A percentile compares a stretch with the other conserved stretches of the same genome.
Conservation (phyloP, 2,797 vertebrate species). For the Cephalopachus bancanus region DNA sequence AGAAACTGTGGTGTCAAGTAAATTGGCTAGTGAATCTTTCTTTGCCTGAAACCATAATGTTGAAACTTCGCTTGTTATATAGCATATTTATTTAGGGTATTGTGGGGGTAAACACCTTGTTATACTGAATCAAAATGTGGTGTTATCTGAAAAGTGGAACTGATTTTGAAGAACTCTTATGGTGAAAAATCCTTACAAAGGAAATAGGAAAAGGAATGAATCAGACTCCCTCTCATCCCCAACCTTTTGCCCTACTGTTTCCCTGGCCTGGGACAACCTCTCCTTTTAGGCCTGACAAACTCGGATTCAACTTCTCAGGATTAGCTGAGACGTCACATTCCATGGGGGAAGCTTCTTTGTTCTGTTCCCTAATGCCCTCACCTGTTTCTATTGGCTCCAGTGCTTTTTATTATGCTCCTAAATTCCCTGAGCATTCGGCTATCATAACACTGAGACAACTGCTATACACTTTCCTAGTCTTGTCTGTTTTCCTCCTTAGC, state of each 20-base stretch:
- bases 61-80: neutral
- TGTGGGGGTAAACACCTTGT: neutral
- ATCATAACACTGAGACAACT: neutral
- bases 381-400: neutral
- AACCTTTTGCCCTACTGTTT: neutral
- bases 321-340: neutral
- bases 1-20: neutral
- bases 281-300: neutral
- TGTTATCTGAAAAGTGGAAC: neutral
- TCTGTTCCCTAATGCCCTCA: neutral
- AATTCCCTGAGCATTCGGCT: neutral
- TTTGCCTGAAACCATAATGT: slow-evolving; percentile 30
- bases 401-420: neutral
- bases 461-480: neutral
- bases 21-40: neutral
- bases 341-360: neutral
- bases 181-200: neutral
- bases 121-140: neutral
- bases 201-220: neutral
- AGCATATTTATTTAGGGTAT: neutral
- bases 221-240: neutral
- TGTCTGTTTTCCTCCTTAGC: neutral
- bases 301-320: neutral
- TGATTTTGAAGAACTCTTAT: neutral
- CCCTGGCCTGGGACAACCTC: neutral